Evolutionary conservation across 35 echinoderm and acorn worm species (phyloP).

Genomic region (Apostichopus japonicus): DNA sequence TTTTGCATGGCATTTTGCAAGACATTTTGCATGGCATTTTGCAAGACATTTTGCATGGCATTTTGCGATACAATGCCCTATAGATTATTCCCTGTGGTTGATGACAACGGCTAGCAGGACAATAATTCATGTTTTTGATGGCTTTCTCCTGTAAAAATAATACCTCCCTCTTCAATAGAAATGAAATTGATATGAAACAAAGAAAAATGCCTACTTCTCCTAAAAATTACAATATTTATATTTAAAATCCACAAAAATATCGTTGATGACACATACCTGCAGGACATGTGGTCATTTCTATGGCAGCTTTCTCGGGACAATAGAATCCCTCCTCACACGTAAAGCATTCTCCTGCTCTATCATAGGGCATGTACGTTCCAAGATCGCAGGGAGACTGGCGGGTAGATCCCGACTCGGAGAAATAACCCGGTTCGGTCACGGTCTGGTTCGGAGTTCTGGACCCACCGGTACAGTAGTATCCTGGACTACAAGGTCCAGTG

Average conservation of each 20-base stretch:
- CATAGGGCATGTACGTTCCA: constrained; percentile 92
- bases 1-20: too few species aligned
- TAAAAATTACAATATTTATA: too few species aligned
- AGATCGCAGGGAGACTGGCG: constrained; percentile 73
- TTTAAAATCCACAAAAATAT: background rate
- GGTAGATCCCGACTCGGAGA: constrained; percentile 77
- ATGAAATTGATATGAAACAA: too few species aligned
- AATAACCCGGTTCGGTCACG: constrained; percentile 88
- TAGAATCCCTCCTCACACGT: constrained; percentile 89
- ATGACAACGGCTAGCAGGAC: too few species aligned
- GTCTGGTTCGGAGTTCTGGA: constrained; percentile 85
- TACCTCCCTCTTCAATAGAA: too few species aligned
- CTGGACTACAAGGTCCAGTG: constrained; percentile 83
- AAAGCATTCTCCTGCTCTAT: constrained; percentile 83
- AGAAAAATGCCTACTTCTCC: too few species aligned
- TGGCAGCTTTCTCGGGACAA: constrained; percentile 83
- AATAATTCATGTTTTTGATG: too few species aligned
- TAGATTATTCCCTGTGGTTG: too few species aligned
- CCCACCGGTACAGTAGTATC: constrained; percentile 91
- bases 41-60: too few species aligned
- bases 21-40: too few species aligned
- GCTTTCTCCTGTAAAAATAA: too few species aligned
- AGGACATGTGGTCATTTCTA: constrained; percentile 87
- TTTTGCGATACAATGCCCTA: too few species aligned
- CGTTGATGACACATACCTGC: constrained; percentile 62